Evolutionary conservation across 2,888 invertebrate genomes (phyloP).

Genomic region (Chloromyia formosa): DNA sequence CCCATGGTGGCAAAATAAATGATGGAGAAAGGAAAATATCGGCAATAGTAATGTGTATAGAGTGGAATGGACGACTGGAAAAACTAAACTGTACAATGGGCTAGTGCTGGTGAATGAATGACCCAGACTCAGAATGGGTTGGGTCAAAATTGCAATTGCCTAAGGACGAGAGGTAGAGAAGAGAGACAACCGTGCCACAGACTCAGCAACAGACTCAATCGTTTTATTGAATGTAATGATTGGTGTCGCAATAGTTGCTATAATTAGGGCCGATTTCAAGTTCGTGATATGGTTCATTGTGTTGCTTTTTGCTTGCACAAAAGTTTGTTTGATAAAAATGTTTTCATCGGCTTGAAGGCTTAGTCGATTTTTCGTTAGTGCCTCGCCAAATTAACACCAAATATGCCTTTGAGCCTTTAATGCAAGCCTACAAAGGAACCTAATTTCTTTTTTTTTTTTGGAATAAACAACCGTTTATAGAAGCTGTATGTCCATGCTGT

Average conservation of each 20-base stretch:
- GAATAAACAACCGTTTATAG: no score
- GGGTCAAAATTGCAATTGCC: neutral
- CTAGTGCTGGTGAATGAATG: neutral
- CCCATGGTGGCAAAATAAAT: conserved; percentile 35
- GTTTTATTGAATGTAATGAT: conserved; percentile 41
- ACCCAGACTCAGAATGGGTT: neutral
- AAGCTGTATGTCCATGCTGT: no score
- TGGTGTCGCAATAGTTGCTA: neutral
- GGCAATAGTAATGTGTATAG: neutral
- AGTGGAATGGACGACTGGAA: neutral
- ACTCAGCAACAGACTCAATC: conserved; percentile 13
- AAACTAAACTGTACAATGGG: neutral
- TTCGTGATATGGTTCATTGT: neutral
- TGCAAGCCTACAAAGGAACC: no score
- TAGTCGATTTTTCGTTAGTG: no score
- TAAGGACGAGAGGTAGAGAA: neutral
- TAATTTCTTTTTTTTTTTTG: no score
- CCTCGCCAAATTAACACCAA: no score
- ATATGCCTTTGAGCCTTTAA: no score
- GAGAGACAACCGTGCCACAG: neutral
- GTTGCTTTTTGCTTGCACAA: neutral
- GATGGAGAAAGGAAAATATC: conserved; percentile 38
- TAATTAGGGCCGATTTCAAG: conserved; percentile 16
- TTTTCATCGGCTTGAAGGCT: no score
- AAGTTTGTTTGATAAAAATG: conserved; percentile 4